phyloP scores from a whole-genome alignment of 2,113 vertebrate species.

The Dascyllus trimaculatus region DNA sequence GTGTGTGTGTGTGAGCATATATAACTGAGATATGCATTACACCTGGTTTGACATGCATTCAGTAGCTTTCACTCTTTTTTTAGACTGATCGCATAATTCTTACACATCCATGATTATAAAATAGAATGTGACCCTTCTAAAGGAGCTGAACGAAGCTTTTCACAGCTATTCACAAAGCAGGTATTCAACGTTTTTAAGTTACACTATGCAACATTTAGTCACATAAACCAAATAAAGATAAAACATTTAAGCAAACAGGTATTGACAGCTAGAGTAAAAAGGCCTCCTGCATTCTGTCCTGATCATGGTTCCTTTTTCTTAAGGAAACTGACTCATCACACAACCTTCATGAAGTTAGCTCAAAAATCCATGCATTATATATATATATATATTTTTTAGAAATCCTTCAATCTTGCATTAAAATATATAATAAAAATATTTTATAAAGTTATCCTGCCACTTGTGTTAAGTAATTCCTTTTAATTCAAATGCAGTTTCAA shows the following conservation, averaged over 20 bases:
- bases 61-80: background rate
- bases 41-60: slow-evolving; percentile 35
- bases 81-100: slow-evolving; percentile 16
- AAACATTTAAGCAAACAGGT: background rate
- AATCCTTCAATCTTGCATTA: background rate
- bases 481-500: background rate
- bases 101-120: slow-evolving; percentile 1
- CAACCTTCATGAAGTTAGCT: background rate
- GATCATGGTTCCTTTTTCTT: slow-evolving; percentile 85
- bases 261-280: background rate
- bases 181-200: slow-evolving; percentile 19
- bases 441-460: background rate
- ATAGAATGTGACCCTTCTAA: background rate
- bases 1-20: slow-evolving; percentile 1
- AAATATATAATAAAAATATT: background rate
- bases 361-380: background rate
- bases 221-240: slow-evolving; percentile 28
- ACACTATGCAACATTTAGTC: slow-evolving; percentile 26
- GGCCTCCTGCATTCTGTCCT: too few relatives aligned
- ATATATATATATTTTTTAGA: background rate
- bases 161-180: background rate
- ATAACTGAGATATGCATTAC: slow-evolving; percentile 11
- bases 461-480: background rate
- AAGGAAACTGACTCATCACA: slow-evolving; percentile 74
- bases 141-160: background rate